A percentile compares a stretch with the other conserved stretches of the same genome.
Conservation (phyloP, 2,888 invertebrate species). For the Meghimatium bilineatum region DNA sequence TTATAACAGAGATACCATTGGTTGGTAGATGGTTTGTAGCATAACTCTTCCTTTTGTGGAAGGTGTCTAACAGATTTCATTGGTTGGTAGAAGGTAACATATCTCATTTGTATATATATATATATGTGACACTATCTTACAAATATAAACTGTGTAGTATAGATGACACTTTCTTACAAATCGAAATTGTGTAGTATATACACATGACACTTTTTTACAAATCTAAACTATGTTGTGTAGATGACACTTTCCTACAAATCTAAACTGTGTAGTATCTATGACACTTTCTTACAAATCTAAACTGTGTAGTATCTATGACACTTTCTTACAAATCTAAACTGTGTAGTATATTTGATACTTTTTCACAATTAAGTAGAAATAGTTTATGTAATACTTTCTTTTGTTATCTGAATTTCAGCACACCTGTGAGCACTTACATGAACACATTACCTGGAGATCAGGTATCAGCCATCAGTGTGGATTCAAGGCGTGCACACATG, state of each 20-base stretch:
- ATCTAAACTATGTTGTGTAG: too few species aligned
- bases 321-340: neutral
- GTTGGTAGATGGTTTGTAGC: too few species aligned
- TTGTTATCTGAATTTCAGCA: neutral
- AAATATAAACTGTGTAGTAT: too few species aligned
- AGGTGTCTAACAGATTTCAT: too few species aligned
- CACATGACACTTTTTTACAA: neutral
- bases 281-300: neutral
- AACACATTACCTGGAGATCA: neutral
- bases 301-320: neutral
- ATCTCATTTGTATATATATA: too few species aligned
- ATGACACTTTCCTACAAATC: too few species aligned
- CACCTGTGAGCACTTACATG: neutral
- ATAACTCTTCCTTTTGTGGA: too few species aligned
- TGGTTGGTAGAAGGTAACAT: too few species aligned
- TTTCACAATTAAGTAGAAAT: neutral
- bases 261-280: too few species aligned
- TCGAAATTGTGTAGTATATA: neutral
- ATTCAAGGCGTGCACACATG: neutral
- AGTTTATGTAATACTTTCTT: neutral
- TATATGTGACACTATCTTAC: too few species aligned
- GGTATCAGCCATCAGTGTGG: neutral
- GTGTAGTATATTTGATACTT: neutral
- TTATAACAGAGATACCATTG: too few species aligned
- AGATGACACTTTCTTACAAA: constrained; percentile 3